Evolutionary conservation across 92 coral and sea anemone species (phyloP).

Genomic region (Zoanthus solanderi): DNA sequence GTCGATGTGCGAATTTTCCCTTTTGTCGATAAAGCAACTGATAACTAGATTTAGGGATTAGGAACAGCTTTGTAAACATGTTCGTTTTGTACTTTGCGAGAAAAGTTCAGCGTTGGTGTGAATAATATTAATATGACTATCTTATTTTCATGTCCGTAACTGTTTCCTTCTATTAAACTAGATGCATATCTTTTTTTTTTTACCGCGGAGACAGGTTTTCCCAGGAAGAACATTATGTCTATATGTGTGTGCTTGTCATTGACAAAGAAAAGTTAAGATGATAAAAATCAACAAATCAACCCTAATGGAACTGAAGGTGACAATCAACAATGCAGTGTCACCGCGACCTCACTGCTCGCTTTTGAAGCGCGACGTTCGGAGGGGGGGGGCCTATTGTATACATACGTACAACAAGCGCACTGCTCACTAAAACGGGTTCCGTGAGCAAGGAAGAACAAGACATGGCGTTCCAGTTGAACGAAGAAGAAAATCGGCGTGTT

Average conservation of each 20-base stretch:
- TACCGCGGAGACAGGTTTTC: conserved; percentile 58
- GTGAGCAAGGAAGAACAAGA: background rate
- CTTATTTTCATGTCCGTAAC: conserved; percentile 10
- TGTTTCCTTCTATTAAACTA: conserved; percentile 50
- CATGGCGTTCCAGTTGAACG: conserved; percentile 64
- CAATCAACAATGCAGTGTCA: conserved; percentile 93
- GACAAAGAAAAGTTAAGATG: conserved; percentile 89
- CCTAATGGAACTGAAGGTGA: conserved; percentile 91
- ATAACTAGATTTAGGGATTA: conserved; percentile 46
- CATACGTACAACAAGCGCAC: background rate
- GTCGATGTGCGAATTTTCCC: conserved; percentile 18
- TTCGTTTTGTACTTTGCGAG: conserved; percentile 5
- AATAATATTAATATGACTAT: background rate
- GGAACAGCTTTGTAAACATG: conserved; percentile 35
- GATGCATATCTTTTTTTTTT: conserved; percentile 53
- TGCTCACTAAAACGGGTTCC: background rate
- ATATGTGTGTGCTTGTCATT: conserved; percentile 90
- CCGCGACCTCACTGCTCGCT: conserved; percentile 90
- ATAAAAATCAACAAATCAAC: conserved; percentile 96
- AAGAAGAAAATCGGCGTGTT: conserved; percentile 67
- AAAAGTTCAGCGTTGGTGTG: conserved; percentile 2
- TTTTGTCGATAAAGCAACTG: conserved; percentile 46
- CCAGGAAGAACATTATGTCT: conserved; percentile 85
- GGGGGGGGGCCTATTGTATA: conserved; percentile 59
- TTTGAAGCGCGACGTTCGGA: conserved; percentile 72